Conservation (phyloP, 2,888 invertebrate species). For the Drosophila meridiana region DNA sequence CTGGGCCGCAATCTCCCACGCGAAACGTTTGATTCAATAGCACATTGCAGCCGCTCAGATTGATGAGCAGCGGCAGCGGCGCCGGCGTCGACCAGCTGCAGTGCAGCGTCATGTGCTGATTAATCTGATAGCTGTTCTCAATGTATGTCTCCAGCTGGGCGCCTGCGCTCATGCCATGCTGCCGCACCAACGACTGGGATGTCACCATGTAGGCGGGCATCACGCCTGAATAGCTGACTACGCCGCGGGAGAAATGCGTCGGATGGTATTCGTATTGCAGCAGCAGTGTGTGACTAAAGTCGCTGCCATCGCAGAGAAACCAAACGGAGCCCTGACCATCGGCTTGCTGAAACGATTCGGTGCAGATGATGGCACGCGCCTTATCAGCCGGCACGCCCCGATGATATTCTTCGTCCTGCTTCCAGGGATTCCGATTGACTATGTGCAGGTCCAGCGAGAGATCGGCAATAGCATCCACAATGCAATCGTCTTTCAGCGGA, state of each 20-base stretch:
- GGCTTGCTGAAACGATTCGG: constrained; percentile 69
- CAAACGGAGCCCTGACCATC: constrained; percentile 84
- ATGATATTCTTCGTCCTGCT: constrained; percentile 80
- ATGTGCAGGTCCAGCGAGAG: constrained; percentile 73
- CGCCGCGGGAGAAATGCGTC: constrained; percentile 75
- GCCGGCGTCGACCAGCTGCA: constrained; percentile 77
- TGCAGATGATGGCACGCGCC: constrained; percentile 75
- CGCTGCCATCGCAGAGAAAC: constrained; percentile 88
- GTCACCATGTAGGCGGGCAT: constrained; percentile 67
- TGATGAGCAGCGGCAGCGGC: constrained; percentile 68
- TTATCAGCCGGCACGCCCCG: constrained; percentile 71
- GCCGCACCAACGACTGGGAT: constrained; percentile 65
- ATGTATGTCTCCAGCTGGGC: constrained; percentile 64
- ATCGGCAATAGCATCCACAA: constrained; percentile 79
- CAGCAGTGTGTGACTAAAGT: constrained; percentile 85
- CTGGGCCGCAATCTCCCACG: constrained; percentile 66
- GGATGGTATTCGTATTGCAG: constrained; percentile 77
- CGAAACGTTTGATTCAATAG: constrained; percentile 78
- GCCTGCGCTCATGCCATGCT: constrained; percentile 62
- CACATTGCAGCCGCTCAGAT: constrained; percentile 80
- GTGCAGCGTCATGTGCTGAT: constrained; percentile 73
- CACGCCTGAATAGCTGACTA: constrained; percentile 76
- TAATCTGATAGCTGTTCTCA: constrained; percentile 81
- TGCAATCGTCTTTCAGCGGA: constrained; percentile 83
- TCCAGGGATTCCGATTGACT: constrained; percentile 75